Base-by-base conservation (phyloP, 2,888 invertebrate genomes). In the Dasysyrphus tricinctus region DNA sequence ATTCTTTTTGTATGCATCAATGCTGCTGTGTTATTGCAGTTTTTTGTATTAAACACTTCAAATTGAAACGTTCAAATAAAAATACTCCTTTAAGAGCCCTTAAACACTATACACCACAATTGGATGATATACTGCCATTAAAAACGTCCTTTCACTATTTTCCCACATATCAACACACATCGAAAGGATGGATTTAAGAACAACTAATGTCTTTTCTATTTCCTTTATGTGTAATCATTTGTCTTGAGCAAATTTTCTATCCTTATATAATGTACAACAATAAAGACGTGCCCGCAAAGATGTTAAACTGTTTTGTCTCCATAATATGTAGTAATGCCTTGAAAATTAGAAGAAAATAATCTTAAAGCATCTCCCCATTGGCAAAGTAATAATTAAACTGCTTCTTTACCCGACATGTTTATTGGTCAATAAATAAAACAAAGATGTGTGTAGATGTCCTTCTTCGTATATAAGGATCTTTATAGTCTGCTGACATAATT, bases 371-470 rank as follows among this genome's bases (percentile, higher is more conserved):
- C n/a, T n/a, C 24, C 6, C 29, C 54, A 54, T 54, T 54, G 29
- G 54, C 54, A 54, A 54, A n/a, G 49, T 49, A 44, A 75, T 69
- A 61, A 69, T 75, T 69, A 80, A 80, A 80, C 61, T 80, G 51
- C 39, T 63, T 47, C 61, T 75, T 61, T 37, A 19, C n/a, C 16
- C 29, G 75, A 69, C 51, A 54, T 61, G 54, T 83, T 83, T 83
- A 83, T 83, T 83, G 82, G 61, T 56, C 82, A 83, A 83, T 83
- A 83, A 83, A 83, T 83, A 74, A 67, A 59, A 44, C n/a, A 59
- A 73, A 67, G 57, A 49, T 59, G 11, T 29, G 12, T 19, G 12
- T 42, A 29, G 70, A n/a, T 29, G 54, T 54, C 54, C 24, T 11
- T 49, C 7, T 7, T 61, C 4, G 14, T 19, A 1, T 19, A 1